phyloP scores from a whole-genome alignment of 2,113 vertebrate species.

The Orycteropus afer region DNA sequence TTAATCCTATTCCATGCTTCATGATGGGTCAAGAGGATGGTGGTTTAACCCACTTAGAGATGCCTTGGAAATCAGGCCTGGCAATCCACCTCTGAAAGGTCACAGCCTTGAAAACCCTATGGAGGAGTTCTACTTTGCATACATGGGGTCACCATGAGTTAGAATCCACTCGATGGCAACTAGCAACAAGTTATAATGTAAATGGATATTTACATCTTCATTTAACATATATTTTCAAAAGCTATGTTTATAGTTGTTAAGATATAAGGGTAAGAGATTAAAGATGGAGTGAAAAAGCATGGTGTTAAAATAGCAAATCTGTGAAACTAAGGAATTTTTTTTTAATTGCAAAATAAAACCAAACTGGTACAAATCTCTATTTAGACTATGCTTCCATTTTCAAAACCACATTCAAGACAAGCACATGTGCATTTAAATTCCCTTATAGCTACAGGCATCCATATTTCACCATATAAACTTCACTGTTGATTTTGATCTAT shows the following conservation, averaged over 20 bases:
- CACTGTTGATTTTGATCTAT: constrained; percentile 48
- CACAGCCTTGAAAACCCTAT: neutral
- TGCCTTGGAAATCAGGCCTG: neutral
- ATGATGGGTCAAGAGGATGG: neutral
- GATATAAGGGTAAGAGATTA: neutral
- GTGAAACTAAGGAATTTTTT: neutral
- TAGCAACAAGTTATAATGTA: neutral
- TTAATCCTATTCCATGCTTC: neutral
- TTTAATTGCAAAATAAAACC: neutral
- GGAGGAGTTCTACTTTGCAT: neutral
- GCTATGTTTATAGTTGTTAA: neutral
- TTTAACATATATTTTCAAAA: neutral
- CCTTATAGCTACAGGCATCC: constrained; percentile 33
- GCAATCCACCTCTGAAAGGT: neutral
- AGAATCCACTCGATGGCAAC: neutral
- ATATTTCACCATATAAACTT: constrained; percentile 19
- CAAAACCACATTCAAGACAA: neutral
- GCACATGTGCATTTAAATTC: constrained; percentile 38
- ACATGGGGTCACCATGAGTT: neutral
- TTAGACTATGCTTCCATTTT: neutral
- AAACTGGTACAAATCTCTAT: neutral
- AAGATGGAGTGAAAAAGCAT: neutral
- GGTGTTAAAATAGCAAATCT: neutral
- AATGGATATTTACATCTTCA: neutral
- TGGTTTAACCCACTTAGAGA: neutral